Base-by-base conservation (phyloP, 2,888 invertebrate genomes). In the Drosophila quinaria region DNA sequence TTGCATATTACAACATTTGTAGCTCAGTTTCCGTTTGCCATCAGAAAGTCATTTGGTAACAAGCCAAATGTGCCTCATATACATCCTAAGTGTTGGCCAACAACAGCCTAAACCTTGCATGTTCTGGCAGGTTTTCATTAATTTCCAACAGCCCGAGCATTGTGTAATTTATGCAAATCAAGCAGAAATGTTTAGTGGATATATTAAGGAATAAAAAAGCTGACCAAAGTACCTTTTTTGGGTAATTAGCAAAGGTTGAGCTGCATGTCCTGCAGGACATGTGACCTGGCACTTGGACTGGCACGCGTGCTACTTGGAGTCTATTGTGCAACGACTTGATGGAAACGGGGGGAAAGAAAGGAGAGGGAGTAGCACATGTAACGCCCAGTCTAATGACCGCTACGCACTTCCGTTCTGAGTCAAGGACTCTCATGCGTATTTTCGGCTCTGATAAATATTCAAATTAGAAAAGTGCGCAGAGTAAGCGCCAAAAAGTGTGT, bases 381-480 rank as follows among this genome's bases (percentile, higher is more conserved):
- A 77, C 69, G 56, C 63, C 71, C 54, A 49, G 69, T 72, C 72
- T 87, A 86, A 86, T 86, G 90, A 89, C 88, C 82, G 66, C 80
- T 87, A 85, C 86, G 86, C 82, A 87, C 76, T 86, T 86, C 86
- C 86, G 88, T 19, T 71, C 22, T 5, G 31, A 47, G 66, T 80
- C 73, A 74, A 77, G 78, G 74, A 78, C 78, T 77, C 74, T 70
- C 69, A 81, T 70, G 73, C 68, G 80, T 80, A 73, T 59, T 60
- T 10, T 51, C 11, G 47, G 42, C 69, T 65, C 63, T 85, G 79
- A 85, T 81, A 76, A 87, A 73, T 86, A 86, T 88, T 82, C 88
- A 79, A 83, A 88, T 79, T 70, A 73, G 73, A 47, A 55, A 49
- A 39, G 55, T 59, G 55, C 58, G 22, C 56, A 41, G 33, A 64